phyloP scores from a whole-genome alignment of 2,113 vertebrate species.

The Sclerurus mexicanus region DNA sequence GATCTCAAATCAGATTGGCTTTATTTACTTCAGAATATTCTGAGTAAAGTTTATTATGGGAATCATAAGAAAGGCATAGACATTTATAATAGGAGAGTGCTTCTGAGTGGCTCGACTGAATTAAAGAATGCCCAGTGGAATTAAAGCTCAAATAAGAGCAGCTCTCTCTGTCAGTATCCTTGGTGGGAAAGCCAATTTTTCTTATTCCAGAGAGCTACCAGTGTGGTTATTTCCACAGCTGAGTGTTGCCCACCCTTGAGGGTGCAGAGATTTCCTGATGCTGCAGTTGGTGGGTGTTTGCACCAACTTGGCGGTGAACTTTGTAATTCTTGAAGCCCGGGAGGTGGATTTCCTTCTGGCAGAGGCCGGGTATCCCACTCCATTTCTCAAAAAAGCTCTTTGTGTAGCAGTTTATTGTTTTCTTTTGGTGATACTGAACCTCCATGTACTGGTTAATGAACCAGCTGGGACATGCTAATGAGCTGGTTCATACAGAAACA shows the following conservation, averaged over 20 bases:
- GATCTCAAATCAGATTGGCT: neutral
- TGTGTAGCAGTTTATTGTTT: neutral
- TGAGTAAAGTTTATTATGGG: neutral
- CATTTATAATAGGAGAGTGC: neutral
- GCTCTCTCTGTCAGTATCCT: neutral
- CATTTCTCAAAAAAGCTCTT: neutral
- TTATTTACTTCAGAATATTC: constrained; percentile 18
- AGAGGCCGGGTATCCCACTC: neutral
- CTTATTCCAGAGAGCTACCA: neutral
- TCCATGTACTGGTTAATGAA: constrained; percentile 12
- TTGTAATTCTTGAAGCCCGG: neutral
- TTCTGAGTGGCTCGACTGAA: neutral
- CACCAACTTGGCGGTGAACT: neutral
- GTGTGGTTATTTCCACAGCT: neutral
- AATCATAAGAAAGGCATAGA: neutral
- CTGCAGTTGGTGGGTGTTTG: neutral
- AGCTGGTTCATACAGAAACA: constrained; percentile 1
- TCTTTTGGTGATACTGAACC: neutral
- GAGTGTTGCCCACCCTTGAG: neutral
- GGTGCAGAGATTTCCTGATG: neutral
- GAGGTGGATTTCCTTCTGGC: neutral
- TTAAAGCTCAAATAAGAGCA: neutral
- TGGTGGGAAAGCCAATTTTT: neutral
- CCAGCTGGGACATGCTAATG: neutral
- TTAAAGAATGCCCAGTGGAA: neutral